Base-by-base conservation (phyloP, 2,797 vertebrate species). In the Steatocranus sp. region DNA sequence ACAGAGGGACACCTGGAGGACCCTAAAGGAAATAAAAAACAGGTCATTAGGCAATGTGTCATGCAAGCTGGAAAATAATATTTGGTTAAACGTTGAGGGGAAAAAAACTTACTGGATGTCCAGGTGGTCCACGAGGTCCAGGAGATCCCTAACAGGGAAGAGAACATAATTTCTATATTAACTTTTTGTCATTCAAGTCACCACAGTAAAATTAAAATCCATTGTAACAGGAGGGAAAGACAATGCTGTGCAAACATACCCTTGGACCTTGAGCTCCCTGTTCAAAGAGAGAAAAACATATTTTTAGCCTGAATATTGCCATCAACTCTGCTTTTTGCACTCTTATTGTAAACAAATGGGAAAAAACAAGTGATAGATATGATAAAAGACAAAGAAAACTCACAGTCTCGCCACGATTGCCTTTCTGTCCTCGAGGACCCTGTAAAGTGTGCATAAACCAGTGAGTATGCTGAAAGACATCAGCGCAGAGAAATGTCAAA, bases 381-480 rank as follows among this genome's bases (percentile, higher is more conserved):
- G 11, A 5, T 12, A 23, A 74, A 23, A 77, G 11, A 6, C 23
- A 4, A 49, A 51, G 11, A 80, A 76, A 5, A 93, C 97, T 97
- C 93, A 99, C 98, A 93, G 30, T 92, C 86, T 97, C 97, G 81
- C 98, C 98, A 23, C 91, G 96, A 86, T 87, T 97, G 86, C 98
- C 98, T 92, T 97, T 97, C 86, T 98, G 96, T 83, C 98, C 98
- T 92, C 97, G 97, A 1, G 96, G 96, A 79, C 98, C 98, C 98
- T 99, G 94, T 58, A 53, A 83, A 82, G 46, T 3, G 20, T 23
- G 75, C 54, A 78, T 11, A 74, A 23, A 75, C 18, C 2, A 81
- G 49, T 92, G 17, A 93, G 51, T 46, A 25, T 30, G 10, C 8
- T 80, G 61, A 41, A 80, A 11, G 25, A 48, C 49, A 25, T 49